Percentiles rank a stretch among this genome's conserved stretches.
Evolutionary conservation across 2,888 invertebrate species (phyloP).

Genomic region (Ectemnius continuus): DNA sequence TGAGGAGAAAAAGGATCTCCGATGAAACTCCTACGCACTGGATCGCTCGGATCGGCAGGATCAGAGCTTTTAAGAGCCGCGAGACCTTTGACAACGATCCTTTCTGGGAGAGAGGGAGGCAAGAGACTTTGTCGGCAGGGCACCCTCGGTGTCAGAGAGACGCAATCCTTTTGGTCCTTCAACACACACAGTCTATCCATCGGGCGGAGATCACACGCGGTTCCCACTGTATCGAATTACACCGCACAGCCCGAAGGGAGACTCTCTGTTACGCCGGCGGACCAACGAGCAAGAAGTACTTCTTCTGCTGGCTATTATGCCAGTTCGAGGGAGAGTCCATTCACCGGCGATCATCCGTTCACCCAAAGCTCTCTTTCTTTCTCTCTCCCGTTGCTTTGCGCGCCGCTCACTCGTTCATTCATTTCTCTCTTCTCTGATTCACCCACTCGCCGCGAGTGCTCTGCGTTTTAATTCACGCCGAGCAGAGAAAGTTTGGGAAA

Average conservation of each 20-base stretch:
- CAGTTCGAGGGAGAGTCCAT: constrained; percentile 68
- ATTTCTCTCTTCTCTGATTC: constrained; percentile 7
- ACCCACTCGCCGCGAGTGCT: too few relatives aligned
- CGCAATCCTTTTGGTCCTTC: constrained; percentile 69
- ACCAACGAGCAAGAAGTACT: constrained; percentile 49
- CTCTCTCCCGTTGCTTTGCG: too few relatives aligned
- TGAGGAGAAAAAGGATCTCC: neutral
- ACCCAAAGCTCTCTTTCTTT: constrained; percentile 48
- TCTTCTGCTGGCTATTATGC: constrained; percentile 58
- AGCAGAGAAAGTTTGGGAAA: neutral
- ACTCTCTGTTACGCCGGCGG: constrained; percentile 28
- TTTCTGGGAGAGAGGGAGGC: constrained; percentile 25
- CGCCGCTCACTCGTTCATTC: constrained; percentile 42
- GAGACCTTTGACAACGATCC: constrained; percentile 28
- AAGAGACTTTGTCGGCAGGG: constrained; percentile 53
- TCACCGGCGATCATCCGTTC: constrained; percentile 69
- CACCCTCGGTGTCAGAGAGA: constrained; percentile 57
- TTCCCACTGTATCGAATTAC: constrained; percentile 78
- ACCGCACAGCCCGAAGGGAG: constrained; percentile 52
- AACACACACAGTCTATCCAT: constrained; percentile 62
- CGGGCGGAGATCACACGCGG: constrained; percentile 70
- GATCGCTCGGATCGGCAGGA: too few relatives aligned
- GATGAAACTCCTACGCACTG: neutral
- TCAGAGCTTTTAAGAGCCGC: constrained; percentile 28
- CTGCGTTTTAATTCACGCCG: constrained; percentile 12